phyloP scores from a whole-genome alignment of 2,113 vertebrate species.

The Oreochromis spilurus region DNA sequence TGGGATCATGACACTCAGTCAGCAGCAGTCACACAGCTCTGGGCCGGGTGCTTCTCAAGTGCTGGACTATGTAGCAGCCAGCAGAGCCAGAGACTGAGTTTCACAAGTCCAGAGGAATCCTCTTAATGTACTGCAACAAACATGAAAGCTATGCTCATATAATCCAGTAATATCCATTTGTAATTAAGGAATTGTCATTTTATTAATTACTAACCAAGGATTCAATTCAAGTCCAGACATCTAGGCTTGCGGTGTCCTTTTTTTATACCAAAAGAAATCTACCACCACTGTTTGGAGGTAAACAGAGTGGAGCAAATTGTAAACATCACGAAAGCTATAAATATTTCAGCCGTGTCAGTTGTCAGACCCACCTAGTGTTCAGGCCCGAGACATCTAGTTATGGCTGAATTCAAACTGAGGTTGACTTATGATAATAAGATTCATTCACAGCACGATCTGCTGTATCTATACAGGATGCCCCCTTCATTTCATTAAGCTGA shows the following conservation, averaged over 20 bases:
- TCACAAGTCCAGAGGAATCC: slow-evolving; percentile 31
- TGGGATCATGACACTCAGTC: slow-evolving; percentile 74
- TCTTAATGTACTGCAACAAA: background rate
- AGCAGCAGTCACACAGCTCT: slow-evolving; percentile 72
- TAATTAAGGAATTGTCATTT: background rate
- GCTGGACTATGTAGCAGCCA: slow-evolving; percentile 64
- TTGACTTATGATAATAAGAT: slow-evolving; percentile 60
- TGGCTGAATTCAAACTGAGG: slow-evolving; percentile 47
- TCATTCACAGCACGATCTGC: slow-evolving; percentile 32
- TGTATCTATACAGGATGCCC: slow-evolving; percentile 17
- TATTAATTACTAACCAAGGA: background rate
- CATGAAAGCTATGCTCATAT: background rate
- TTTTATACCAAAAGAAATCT: background rate
- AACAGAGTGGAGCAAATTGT: slow-evolving; percentile 40
- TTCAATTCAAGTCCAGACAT: background rate
- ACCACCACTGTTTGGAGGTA: slow-evolving; percentile 8
- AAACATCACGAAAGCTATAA: slow-evolving; percentile 35
- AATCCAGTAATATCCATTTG: background rate
- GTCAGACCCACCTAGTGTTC: slow-evolving; percentile 46
- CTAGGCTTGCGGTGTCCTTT: background rate
- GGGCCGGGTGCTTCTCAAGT: slow-evolving; percentile 63
- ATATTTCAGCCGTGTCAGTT: slow-evolving; percentile 51
- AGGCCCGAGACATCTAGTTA: slow-evolving; percentile 40
- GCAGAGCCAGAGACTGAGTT: slow-evolving; percentile 51
- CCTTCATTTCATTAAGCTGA: slow-evolving; percentile 33